Conservation (phyloP, 1,140 invertebrate species). For the Cydia amplana region DNA sequence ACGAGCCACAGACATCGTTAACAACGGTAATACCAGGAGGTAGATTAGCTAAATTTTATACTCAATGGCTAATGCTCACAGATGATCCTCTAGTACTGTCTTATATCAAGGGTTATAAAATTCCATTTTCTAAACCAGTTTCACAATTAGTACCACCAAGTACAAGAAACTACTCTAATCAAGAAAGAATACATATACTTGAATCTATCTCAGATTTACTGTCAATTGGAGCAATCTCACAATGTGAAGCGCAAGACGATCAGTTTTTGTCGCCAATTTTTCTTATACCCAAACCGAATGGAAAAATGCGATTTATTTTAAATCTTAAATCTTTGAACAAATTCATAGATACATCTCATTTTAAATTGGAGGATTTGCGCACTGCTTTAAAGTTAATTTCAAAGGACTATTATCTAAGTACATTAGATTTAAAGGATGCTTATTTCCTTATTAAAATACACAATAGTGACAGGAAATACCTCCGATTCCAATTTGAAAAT, state of each 20-base stretch:
- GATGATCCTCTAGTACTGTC: background rate
- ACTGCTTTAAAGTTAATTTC: background rate
- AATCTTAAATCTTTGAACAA: constrained; percentile 4
- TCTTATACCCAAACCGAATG: constrained; percentile 19
- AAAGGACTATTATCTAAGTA: no score
- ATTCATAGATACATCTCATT: constrained; percentile 19
- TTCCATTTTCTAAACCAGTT: constrained; percentile 11
- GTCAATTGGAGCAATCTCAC: constrained; percentile 4
- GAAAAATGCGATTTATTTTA: constrained; percentile 18
- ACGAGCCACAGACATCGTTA: background rate
- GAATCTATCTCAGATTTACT: background rate
- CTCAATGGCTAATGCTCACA: background rate
- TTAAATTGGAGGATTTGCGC: constrained; percentile 23
- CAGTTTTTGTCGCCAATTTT: constrained; percentile 23
- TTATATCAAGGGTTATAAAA: constrained; percentile 4
- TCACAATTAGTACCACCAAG: background rate
- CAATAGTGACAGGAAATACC: background rate
- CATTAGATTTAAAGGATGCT: background rate
- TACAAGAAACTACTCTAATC: background rate
- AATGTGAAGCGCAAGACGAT: background rate
- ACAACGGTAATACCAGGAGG: background rate
- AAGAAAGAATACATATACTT: background rate
- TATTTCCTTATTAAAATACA: background rate
- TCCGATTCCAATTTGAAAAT: background rate
- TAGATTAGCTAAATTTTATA: background rate